Evolutionary conservation across 2,888 invertebrate species (phyloP).

Genomic region (Augiades crinisus): DNA sequence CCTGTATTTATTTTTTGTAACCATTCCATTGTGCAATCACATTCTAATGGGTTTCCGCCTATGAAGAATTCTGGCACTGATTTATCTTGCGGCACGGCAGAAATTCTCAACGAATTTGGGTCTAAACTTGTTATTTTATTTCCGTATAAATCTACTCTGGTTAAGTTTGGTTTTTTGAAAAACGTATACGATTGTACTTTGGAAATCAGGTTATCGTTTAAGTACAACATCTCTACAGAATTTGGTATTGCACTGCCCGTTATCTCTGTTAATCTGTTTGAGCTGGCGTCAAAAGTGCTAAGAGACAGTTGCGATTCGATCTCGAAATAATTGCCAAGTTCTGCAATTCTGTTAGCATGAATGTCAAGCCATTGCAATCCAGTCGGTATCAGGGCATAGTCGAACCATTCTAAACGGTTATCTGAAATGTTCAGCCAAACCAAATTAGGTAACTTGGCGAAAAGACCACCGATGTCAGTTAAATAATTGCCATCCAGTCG

Average conservation of each 20-base stretch:
- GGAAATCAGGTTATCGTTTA: constrained; percentile 90
- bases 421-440: constrained; percentile 94
- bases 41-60: constrained; percentile 92
- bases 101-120: constrained; percentile 88
- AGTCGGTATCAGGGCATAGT: constrained; percentile 92
- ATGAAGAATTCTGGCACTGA: constrained; percentile 91
- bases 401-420: constrained; percentile 91
- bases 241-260: constrained; percentile 92
- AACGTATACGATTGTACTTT: constrained; percentile 93
- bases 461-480: constrained; percentile 89
- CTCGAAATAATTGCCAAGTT: constrained; percentile 92
- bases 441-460: constrained; percentile 89
- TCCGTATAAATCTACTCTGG: constrained; percentile 89
- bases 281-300: constrained; percentile 91
- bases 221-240: constrained; percentile 88
- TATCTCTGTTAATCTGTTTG: constrained; percentile 90
- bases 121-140: constrained; percentile 89
- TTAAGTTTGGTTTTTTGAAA: constrained; percentile 92
- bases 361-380: constrained; percentile 93
- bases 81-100: constrained; percentile 86
- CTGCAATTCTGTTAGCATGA: constrained; percentile 90
- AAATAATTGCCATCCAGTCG: constrained; percentile 91
- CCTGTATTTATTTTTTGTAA: constrained; percentile 89
- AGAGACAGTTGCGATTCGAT: constrained; percentile 90
- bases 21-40: constrained; percentile 96